A percentile compares a stretch with the other conserved stretches of the same genome.
These are phyloP conservation scores for Campopleginae sp. DNA, from an alignment of 2,888 invertebrate species.

Conservation along the genomic window DNA sequence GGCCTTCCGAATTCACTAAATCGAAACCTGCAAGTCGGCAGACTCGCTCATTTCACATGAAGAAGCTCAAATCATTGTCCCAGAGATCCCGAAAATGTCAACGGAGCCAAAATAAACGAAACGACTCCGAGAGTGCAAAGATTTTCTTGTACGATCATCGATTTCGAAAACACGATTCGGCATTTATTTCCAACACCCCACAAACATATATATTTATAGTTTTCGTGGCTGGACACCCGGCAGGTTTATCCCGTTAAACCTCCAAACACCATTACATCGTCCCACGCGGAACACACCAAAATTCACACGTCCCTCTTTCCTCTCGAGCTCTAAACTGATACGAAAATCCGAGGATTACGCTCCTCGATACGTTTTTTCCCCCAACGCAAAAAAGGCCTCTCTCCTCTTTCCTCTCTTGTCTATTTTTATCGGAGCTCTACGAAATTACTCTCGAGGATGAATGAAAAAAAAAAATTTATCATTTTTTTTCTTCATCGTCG, in stretches of 20 bases:
- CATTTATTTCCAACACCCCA: constrained; percentile 6
- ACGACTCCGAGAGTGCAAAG: not conserved
- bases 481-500: not conserved
- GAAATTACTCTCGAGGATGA: not conserved
- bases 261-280: constrained; percentile 64
- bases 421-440: not conserved
- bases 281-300: constrained; percentile 63
- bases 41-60: not conserved
- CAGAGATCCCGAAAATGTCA: not conserved
- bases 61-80: not conserved
- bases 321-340: constrained; percentile 1
- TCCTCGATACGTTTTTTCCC: not conserved
- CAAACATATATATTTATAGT: not conserved
- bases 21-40: not conserved
- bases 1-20: not conserved
- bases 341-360: not conserved
- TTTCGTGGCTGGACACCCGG: constrained; percentile 24
- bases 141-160: not conserved
- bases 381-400: not conserved
- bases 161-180: not conserved
- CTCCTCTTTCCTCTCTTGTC: not conserved
- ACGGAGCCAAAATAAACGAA: not conserved
- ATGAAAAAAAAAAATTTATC: not conserved
- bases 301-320: constrained; percentile 61
- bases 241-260: constrained; percentile 66